Conservation (phyloP, 1,140 invertebrate genomes). For the Augochlora pura region DNA sequence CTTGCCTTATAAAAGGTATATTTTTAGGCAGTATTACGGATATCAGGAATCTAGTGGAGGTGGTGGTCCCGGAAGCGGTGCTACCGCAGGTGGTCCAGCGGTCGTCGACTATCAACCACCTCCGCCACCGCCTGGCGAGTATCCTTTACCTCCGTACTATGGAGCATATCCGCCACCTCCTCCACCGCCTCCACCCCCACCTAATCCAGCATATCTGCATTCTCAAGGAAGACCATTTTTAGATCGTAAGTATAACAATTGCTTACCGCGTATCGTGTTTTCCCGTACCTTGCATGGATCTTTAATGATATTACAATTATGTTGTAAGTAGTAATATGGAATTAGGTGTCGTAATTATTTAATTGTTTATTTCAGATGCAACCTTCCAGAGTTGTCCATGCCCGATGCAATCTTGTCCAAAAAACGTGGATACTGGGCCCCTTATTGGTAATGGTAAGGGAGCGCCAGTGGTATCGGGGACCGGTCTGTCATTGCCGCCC, state of each 20-base stretch:
- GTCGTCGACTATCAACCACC: slow-evolving; percentile 76
- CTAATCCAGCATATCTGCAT: slow-evolving; percentile 81
- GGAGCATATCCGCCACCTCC: slow-evolving; percentile 85
- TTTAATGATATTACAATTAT: background rate
- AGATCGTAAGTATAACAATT: slow-evolving; percentile 73
- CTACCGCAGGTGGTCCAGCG: slow-evolving; percentile 67
- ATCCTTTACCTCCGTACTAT: slow-evolving; percentile 75
- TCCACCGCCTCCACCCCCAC: slow-evolving; percentile 84
- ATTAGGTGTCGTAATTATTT: background rate
- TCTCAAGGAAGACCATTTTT: slow-evolving; percentile 77
- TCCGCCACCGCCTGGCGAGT: slow-evolving; percentile 72
- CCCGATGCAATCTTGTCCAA: slow-evolving; percentile 95
- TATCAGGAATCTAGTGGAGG: slow-evolving; percentile 74
- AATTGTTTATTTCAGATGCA: slow-evolving; percentile 77
- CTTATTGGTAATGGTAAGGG: slow-evolving; percentile 91
- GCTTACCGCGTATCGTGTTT: background rate
- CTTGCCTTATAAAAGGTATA: slow-evolving; percentile 49
- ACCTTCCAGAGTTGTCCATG: slow-evolving; percentile 88
- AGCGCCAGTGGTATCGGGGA: slow-evolving; percentile 85
- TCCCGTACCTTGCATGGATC: background rate
- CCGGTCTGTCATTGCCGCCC: slow-evolving; percentile 83
- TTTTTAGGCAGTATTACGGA: slow-evolving; percentile 75
- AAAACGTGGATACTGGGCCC: slow-evolving; percentile 98
- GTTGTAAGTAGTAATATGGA: background rate
- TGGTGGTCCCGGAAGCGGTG: slow-evolving; percentile 69